phyloP scores from a whole-genome alignment of 2,113 vertebrate species.

The Triplophysa siluroides region DNA sequence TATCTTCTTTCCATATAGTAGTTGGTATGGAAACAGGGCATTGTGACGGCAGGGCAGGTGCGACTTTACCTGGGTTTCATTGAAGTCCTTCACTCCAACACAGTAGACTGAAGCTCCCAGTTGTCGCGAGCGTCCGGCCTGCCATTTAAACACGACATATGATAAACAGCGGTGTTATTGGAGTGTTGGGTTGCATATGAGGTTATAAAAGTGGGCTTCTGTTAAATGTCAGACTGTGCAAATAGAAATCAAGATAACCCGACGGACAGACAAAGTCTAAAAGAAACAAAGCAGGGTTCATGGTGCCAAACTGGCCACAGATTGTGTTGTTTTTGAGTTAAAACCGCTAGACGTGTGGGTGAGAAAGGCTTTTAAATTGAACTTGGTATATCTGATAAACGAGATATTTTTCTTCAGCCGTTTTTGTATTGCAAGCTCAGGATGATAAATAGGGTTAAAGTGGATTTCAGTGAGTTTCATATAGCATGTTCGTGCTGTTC shows the following conservation, averaged over 20 bases:
- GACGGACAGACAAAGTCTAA: background rate
- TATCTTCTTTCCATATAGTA: background rate
- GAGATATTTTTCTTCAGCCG: too few species aligned
- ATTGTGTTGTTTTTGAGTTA: too few species aligned
- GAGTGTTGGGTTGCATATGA: background rate
- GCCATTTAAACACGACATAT: background rate
- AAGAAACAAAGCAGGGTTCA: background rate
- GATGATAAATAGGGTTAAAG: too few species aligned
- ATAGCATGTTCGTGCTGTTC: too few species aligned
- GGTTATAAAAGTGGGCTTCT: too few species aligned
- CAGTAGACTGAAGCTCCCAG: slow-evolving; percentile 95
- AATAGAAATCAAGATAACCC: slow-evolving; percentile 6
- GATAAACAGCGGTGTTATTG: background rate
- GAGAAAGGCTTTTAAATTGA: too few species aligned
- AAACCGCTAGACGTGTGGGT: too few species aligned
- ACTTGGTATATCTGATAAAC: too few species aligned
- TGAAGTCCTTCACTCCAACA: slow-evolving; percentile 97
- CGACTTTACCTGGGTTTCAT: slow-evolving; percentile 91
- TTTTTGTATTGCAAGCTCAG: too few species aligned
- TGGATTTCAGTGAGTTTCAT: too few species aligned
- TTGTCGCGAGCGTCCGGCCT: slow-evolving; percentile 91
- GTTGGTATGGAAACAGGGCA: background rate
- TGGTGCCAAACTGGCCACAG: background rate
- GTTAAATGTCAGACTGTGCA: background rate
- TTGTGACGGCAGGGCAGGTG: background rate